These are phyloP conservation scores for Telmatochromis sp. DNA, from an alignment of 2,113 vertebrate genomes.

Conservation along the genomic window DNA sequence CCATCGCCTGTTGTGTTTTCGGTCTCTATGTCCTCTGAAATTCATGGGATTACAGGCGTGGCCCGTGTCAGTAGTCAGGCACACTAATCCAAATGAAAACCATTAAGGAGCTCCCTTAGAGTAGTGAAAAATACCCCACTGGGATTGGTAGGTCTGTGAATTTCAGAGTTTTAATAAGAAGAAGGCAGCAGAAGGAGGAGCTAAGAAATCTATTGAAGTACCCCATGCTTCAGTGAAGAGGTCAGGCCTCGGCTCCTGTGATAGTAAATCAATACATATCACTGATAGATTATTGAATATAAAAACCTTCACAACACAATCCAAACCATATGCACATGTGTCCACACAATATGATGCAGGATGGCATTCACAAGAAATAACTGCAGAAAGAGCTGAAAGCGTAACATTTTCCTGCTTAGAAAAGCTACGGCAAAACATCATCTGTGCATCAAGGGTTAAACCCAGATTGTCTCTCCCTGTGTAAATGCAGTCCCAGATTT, in stretches of 20 bases:
- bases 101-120: not conserved
- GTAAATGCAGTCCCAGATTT: slow-evolving; percentile 48
- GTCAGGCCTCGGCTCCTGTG: slow-evolving; percentile 19
- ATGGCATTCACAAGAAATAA: not conserved
- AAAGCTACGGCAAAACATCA: not conserved
- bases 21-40: not conserved
- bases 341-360: not conserved
- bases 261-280: slow-evolving; percentile 45
- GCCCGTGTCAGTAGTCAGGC: not conserved
- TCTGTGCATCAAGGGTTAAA: slow-evolving; percentile 16
- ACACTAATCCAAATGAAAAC: not conserved
- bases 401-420: not conserved
- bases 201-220: not conserved
- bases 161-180: slow-evolving; percentile 11
- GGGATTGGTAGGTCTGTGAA: slow-evolving; percentile 2
- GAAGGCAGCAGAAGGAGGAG: not conserved
- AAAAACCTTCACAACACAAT: not conserved
- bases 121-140: not conserved
- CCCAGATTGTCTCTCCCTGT: not conserved
- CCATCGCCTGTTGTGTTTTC: not conserved
- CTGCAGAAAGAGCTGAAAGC: not conserved
- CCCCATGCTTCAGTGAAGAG: slow-evolving; percentile 31
- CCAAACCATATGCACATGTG: not conserved
- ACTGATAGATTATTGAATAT: slow-evolving; percentile 40
- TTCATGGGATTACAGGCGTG: not conserved